Evolutionary conservation across 2,888 invertebrate genomes (phyloP), one percentile per base, ranked within the genome.

Genomic region (Syrphus vitripennis): DNA sequence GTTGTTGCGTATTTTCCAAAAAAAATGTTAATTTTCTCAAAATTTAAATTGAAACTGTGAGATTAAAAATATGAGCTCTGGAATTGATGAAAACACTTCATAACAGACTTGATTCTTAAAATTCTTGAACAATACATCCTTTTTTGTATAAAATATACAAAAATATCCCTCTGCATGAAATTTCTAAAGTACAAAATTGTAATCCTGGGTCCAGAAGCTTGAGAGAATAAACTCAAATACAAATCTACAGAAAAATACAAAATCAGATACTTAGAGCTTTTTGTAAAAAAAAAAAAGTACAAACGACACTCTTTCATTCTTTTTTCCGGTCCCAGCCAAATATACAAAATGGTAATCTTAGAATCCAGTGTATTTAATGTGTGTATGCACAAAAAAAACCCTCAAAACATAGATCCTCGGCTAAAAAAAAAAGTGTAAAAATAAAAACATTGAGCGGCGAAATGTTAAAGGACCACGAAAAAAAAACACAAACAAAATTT

Each of bases 401-500:
- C 26, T 48, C 6, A 29, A 67, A 45, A 63, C 67, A 69, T 59
- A 48, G 37, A 63, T 55, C 63, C 31, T 19, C 16, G 12, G 16
- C 34, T 7, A 14, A 1, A n/a, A 42, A 31, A 40, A 72, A 55
- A 14, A 45, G 40, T 59, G 14, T 70, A 59, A 77, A 78, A 63
- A 65, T 50, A 65, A 34, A 75, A 31, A 71, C 34, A 65, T 45
- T 50, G 29, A 16, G 84, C 84, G 72, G 84, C 69, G n/a, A 74
- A 86, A 86, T 77, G 84, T 48, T 53, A 86, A 81, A 86, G 81
- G 81, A 81, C 72, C 45, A 63, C 21, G 40, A 34, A 31, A 74
- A 5, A 31, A 48, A 34, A 71, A 26, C 37, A 21, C 21, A 45
- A 55, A 61, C 10, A 34, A 69, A 71, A 50, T 37, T n/a, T 26